These are phyloP conservation scores for Rhyacichthys aspro DNA, from an alignment of 2,797 vertebrate genomes.

Conservation along the genomic window DNA sequence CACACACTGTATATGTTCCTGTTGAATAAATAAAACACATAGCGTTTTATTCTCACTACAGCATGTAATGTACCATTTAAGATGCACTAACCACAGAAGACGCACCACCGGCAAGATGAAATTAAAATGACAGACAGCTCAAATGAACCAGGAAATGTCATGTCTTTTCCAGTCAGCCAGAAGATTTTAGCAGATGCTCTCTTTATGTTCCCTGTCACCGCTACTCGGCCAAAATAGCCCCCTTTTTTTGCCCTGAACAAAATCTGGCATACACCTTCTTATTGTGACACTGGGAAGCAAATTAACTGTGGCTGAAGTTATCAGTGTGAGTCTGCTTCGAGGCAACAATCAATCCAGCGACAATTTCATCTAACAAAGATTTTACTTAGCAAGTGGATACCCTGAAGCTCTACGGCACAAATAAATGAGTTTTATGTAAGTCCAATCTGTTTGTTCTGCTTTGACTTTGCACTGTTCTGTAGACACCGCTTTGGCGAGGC, in stretches of 20 bases:
- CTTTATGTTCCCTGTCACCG: slow-evolving; percentile 40
- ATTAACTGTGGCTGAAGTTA: slow-evolving; percentile 11
- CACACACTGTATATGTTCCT: not conserved
- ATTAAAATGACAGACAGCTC: slow-evolving; percentile 59
- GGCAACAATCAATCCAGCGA: not conserved
- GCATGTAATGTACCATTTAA: slow-evolving; percentile 19
- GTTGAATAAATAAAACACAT: not conserved
- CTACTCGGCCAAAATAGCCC: slow-evolving; percentile 20
- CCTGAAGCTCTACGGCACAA: not conserved
- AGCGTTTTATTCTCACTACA: slow-evolving; percentile 6
- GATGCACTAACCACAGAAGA: slow-evolving; percentile 21
- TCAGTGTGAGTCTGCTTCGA: not conserved
- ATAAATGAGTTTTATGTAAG: not conserved
- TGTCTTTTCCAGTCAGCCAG: slow-evolving; percentile 47
- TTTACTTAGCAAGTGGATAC: not conserved
- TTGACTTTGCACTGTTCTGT: not conserved
- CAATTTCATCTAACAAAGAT: not conserved
- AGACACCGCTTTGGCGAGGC: not conserved
- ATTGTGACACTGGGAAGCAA: slow-evolving; percentile 22
- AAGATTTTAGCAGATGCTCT: slow-evolving; percentile 62
- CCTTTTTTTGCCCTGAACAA: slow-evolving; percentile 28
- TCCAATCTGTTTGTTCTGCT: not conserved
- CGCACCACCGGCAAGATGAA: slow-evolving; percentile 29
- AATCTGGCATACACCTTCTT: slow-evolving; percentile 4
- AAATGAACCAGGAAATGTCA: slow-evolving; percentile 66